These are phyloP conservation scores for Callospermophilus lateralis DNA, from an alignment of 2,113 vertebrate species.

Conservation along the genomic window DNA sequence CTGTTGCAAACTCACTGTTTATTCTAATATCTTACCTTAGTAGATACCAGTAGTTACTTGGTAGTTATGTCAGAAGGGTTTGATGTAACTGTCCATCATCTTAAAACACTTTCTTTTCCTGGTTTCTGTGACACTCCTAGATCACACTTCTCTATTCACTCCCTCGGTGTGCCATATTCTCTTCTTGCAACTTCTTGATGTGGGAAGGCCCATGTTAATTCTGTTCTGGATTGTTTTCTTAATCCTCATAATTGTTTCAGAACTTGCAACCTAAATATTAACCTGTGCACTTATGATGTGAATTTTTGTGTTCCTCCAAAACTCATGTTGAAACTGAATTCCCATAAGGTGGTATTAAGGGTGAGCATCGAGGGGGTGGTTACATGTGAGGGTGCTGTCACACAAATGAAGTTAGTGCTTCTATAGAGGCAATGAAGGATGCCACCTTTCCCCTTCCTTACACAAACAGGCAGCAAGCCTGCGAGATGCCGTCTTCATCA, in stretches of 20 bases:
- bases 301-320: neutral
- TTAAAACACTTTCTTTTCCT: neutral
- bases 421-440: neutral
- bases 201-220: neutral
- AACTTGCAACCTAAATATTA: neutral
- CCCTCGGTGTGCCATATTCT: rapidly evolving
- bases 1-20: neutral
- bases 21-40: neutral
- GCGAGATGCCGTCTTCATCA: neutral
- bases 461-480: neutral
- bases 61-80: neutral
- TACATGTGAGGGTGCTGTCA: no score
- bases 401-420: no score
- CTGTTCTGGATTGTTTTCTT: neutral
- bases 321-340: neutral
- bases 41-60: neutral
- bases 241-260: neutral
- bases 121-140: neutral
- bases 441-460: neutral
- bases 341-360: neutral
- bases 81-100: neutral
- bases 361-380: neutral
- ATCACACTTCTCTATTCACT: neutral
- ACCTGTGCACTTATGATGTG: neutral
- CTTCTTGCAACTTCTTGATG: neutral